Evolutionary conservation across 2,888 invertebrate genomes (phyloP).

Genomic region (Bombyx huttoni): DNA sequence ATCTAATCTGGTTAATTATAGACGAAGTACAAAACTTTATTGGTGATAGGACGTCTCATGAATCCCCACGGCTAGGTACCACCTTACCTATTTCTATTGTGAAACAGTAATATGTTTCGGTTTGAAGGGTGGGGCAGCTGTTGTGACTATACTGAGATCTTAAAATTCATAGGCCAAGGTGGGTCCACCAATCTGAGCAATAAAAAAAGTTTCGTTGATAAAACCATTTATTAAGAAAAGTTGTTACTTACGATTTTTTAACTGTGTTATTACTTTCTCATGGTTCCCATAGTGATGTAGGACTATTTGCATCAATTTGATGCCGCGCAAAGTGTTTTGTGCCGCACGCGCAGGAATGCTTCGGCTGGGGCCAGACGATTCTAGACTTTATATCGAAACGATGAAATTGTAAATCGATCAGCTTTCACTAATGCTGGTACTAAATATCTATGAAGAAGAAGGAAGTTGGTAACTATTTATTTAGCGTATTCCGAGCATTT

Average conservation of each 20-base stretch:
- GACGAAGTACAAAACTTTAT: no score
- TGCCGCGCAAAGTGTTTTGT: conserved; percentile 2
- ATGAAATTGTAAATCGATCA: neutral
- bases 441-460: neutral
- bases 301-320: conserved; percentile 4
- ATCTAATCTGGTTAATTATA: no score
- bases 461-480: neutral
- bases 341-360: conserved; percentile 3
- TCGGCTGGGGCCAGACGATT: neutral
- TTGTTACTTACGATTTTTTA: neutral
- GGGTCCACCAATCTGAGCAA: no score
- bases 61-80: no score
- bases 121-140: no score
- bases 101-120: no score
- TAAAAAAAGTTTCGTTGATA: no score
- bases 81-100: no score
- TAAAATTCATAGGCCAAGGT: no score
- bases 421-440: neutral
- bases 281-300: neutral
- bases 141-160: no score
- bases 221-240: neutral
- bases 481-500: no score
- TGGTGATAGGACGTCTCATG: no score
- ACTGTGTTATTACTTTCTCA: neutral
- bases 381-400: neutral